Conservation (phyloP, 2,888 invertebrate species). For the Aethes cnicana region DNA sequence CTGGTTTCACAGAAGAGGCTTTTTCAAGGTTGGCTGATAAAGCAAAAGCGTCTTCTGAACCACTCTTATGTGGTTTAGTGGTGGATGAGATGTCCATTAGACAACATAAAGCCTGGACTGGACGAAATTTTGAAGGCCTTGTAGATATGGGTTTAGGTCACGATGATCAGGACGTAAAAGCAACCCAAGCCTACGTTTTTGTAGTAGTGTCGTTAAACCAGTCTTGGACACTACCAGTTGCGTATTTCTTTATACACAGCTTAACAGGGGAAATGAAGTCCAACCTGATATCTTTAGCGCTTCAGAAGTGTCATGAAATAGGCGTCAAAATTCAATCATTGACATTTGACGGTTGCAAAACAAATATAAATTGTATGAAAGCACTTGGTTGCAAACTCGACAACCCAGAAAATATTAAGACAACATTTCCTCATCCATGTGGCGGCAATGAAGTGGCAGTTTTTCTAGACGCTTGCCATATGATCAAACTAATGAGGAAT, state of each 20-base stretch:
- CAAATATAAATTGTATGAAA: not conserved
- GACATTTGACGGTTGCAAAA: not conserved
- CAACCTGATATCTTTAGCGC: slow-evolving; percentile 1
- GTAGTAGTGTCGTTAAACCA: slow-evolving; percentile 11
- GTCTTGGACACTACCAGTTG: slow-evolving; percentile 2
- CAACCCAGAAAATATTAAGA: not conserved
- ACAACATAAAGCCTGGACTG: slow-evolving; percentile 19
- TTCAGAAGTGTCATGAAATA: slow-evolving; percentile 11
- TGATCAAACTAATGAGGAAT: slow-evolving; percentile 6
- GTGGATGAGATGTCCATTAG: slow-evolving; percentile 21
- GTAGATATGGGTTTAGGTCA: slow-evolving; percentile 15
- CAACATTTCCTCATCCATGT: not conserved
- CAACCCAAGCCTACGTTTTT: slow-evolving; percentile 20
- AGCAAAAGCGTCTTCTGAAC: not conserved
- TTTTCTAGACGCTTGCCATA: slow-evolving; percentile 9
- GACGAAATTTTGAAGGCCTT: slow-evolving; percentile 4
- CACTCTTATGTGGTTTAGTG: slow-evolving; percentile 9
- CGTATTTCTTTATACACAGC: slow-evolving; percentile 14
- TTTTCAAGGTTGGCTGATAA: not conserved
- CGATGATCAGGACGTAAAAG: not conserved
- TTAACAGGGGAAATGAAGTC: slow-evolving; percentile 2
- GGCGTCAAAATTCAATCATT: not conserved
- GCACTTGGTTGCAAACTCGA: not conserved
- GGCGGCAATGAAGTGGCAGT: not conserved
- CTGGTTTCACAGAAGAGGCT: slow-evolving; percentile 5